Evolutionary conservation across 2,113 vertebrate species (phyloP).

Genomic region (Puffinus mauretanicus): DNA sequence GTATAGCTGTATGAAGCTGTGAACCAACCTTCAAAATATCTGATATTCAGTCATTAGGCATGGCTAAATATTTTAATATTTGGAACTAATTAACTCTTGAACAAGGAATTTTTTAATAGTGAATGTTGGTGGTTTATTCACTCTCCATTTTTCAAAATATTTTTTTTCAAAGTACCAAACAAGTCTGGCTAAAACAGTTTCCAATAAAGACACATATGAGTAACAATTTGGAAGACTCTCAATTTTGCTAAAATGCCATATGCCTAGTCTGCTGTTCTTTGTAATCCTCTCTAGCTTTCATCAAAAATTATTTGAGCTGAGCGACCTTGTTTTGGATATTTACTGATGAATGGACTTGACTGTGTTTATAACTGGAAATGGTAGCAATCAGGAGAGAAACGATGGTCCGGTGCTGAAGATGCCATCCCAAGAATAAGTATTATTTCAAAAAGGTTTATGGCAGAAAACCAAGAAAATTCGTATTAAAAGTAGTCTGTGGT

Average conservation of each 20-base stretch:
- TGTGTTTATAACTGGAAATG: neutral
- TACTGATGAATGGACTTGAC: neutral
- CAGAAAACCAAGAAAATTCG: too few species aligned
- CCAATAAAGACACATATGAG: neutral
- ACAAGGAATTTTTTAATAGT: neutral
- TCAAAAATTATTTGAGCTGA: accelerated
- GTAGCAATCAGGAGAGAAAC: accelerated
- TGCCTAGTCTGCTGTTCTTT: neutral
- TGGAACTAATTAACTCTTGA: neutral
- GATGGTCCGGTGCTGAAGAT: neutral
- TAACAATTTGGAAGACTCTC: neutral
- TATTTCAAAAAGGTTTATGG: neutral
- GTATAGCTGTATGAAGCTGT: neutral
- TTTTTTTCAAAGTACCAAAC: neutral
- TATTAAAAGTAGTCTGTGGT: too few species aligned
- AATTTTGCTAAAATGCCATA: neutral
- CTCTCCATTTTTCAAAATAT: accelerated
- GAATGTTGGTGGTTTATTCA: neutral
- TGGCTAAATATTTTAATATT: neutral
- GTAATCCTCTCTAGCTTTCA: neutral
- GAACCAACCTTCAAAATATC: too few species aligned
- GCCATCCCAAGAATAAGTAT: accelerated
- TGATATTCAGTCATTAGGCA: neutral
- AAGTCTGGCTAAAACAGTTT: neutral
- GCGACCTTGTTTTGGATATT: neutral